Percentiles rank a stretch among this genome's conserved stretches.
These are phyloP conservation scores for Choreutis nemorana DNA, from an alignment of 2,888 invertebrate species.

Conservation along the genomic window DNA sequence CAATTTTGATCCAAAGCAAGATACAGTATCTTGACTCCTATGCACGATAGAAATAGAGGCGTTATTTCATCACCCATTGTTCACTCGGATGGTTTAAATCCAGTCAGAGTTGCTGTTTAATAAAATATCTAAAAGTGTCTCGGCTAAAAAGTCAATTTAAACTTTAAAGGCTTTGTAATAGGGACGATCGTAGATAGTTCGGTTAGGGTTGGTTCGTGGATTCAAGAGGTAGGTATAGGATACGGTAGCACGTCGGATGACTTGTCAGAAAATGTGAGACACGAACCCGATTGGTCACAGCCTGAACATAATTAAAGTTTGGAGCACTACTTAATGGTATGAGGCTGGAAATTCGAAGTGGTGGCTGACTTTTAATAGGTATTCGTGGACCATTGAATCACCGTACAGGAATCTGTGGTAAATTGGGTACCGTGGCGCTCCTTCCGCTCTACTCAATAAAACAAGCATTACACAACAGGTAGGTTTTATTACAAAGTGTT, in stretches of 20 bases:
- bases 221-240: slow-evolving; percentile 33
- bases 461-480: slow-evolving; percentile 6
- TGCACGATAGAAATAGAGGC: no score
- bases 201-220: slow-evolving; percentile 14
- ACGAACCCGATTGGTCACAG: slow-evolving; percentile 66
- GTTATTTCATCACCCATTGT: slow-evolving; percentile 33
- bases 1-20: no score
- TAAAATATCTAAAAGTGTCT: slow-evolving; percentile 13
- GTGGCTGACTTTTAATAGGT: slow-evolving; percentile 61
- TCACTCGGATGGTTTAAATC: no score
- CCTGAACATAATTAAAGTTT: slow-evolving; percentile 65
- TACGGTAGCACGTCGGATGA: slow-evolving; percentile 65
- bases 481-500: no score
- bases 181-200: slow-evolving; percentile 21
- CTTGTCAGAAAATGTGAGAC: slow-evolving; percentile 59
- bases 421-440: slow-evolving; percentile 27
- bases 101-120: no score
- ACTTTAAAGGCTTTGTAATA: slow-evolving; percentile 26
- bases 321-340: slow-evolving; percentile 62
- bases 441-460: slow-evolving; percentile 11
- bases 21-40: no score
- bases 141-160: slow-evolving; percentile 24
- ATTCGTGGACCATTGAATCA: slow-evolving; percentile 53
- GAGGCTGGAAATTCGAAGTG: slow-evolving; percentile 57
- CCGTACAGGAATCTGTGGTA: slow-evolving; percentile 46